Base-by-base conservation (phyloP, 2,797 vertebrate species). In the Poecilia gillii region DNA sequence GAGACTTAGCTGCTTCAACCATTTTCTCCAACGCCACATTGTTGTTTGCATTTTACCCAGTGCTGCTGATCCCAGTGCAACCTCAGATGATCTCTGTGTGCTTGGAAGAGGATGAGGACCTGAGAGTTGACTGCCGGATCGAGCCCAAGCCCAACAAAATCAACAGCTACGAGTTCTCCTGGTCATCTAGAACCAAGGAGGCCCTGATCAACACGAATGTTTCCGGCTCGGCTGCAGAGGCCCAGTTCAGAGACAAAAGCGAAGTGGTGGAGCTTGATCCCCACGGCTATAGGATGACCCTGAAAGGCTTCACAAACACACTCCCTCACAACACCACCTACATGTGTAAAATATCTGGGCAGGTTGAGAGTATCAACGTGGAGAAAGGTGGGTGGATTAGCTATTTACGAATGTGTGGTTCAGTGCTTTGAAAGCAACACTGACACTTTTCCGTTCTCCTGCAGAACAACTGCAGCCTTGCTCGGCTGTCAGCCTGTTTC, bases 101-200 rank as follows among this genome's bases (percentile, higher is more conserved):
- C 20, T 3, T 92, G 20, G 93, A 96, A 81, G 93, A 96, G 5
- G 93, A 96, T 73, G 28, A 79, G 0, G 92, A 95, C 73, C 86
- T 96, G 77, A 92, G 96, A 87, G 94, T 96, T 6, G 95, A 95
- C 88, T 96, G 96, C 72, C 73, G 0, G 33, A 74, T 95, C 5
- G 2, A 86, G 47, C 81, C 91, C n/a, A 85, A 87, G 64, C 0
- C 76, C 12, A 91, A 81, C 87, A 88, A 87, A 84, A 90, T 93
- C 84, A 91, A 77, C 80, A 93, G 82, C 80, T 96, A 92, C 33
- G 91, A 95, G 88, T 96, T 96, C 88, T 96, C 95, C 66, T 95
- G 94, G 94, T 91, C 96, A 20, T 81, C 74, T 4, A 92, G 91
- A 47, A 49, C 41, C 80, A 94, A 90, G 84, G 93, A 96, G 86